Percentiles rank a stretch among this genome's conserved stretches.
Evolutionary conservation across 1,140 invertebrate genomes (phyloP).

Genomic region (Orchestia grillus): DNA sequence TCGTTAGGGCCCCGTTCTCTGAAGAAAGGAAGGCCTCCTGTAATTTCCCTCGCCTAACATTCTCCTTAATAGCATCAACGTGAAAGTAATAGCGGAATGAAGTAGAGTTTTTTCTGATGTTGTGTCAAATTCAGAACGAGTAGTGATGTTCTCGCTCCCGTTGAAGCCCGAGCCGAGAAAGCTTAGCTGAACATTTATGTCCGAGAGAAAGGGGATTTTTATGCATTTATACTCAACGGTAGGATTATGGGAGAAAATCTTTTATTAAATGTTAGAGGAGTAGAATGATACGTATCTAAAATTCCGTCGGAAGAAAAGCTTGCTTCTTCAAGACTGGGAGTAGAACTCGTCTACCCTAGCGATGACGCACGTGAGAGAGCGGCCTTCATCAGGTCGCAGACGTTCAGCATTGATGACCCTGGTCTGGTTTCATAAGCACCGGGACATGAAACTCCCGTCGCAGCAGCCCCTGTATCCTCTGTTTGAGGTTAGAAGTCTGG

Average conservation of each 20-base stretch:
- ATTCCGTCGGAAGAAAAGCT: too few relatives aligned
- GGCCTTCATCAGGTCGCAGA: not conserved
- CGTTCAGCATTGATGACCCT: not conserved
- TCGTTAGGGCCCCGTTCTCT: constrained; percentile 21
- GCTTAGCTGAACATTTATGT: not conserved
- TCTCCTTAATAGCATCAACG: constrained; percentile 28
- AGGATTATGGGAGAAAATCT: not conserved
- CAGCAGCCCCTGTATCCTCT: not conserved
- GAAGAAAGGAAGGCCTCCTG: constrained; percentile 15
- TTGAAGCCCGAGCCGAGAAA: not conserved
- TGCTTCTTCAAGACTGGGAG: too few relatives aligned
- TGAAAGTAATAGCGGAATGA: constrained; percentile 14
- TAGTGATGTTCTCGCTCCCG: not conserved
- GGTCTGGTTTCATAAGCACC: not conserved
- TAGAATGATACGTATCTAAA: too few relatives aligned
- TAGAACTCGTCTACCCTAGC: not conserved
- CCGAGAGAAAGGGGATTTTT: not conserved
- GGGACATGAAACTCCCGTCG: not conserved
- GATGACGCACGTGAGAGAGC: not conserved
- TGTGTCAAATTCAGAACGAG: not conserved
- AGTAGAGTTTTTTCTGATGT: not conserved
- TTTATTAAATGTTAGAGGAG: too few relatives aligned
- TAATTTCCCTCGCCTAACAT: constrained; percentile 19
- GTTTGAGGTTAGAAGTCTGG: not conserved
- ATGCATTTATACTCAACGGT: not conserved